phyloP scores from a whole-genome alignment of 2,797 vertebrate species.

The Darevskia nairensis region DNA sequence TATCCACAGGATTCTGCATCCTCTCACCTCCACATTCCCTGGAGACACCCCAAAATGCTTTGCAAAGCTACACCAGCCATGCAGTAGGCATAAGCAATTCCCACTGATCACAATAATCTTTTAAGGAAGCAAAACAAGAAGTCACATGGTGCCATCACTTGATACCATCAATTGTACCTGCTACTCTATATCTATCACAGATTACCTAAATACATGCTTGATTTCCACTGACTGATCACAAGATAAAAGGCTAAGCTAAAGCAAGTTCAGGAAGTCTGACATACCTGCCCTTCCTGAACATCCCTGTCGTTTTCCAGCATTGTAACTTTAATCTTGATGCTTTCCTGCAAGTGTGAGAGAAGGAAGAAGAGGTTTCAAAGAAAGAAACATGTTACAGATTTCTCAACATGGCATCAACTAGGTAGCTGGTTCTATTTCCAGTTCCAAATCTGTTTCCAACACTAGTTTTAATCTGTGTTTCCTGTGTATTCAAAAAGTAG shows the following conservation, averaged over 20 bases:
- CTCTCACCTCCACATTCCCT: too few relatives aligned
- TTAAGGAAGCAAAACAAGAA: not conserved
- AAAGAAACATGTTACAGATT: slow-evolving; percentile 9
- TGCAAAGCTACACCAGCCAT: not conserved
- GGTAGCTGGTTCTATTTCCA: not conserved
- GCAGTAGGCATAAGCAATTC: not conserved
- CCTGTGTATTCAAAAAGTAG: not conserved
- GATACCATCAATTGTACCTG: not conserved
- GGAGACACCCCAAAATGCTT: too few relatives aligned
- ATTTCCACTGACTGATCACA: not conserved
- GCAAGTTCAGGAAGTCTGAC: slow-evolving; percentile 38
- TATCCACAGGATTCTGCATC: too few relatives aligned
- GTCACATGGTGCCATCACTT: not conserved
- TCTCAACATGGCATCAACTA: not conserved
- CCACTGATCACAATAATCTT: not conserved
- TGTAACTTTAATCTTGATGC: slow-evolving; percentile 85
- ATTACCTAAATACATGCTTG: not conserved
- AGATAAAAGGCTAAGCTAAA: not conserved
- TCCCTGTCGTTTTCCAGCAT: slow-evolving; percentile 78
- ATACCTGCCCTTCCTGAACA: slow-evolving; percentile 78
- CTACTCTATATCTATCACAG: not conserved
- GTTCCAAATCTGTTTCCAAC: not conserved
- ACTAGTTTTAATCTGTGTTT: not conserved
- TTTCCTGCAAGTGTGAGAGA: slow-evolving; percentile 80
- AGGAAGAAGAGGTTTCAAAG: slow-evolving; percentile 20